Evolutionary conservation across 2,888 invertebrate species (phyloP), one percentile per base, ranked within the genome.

Genomic region (Ochropleura plecta): DNA sequence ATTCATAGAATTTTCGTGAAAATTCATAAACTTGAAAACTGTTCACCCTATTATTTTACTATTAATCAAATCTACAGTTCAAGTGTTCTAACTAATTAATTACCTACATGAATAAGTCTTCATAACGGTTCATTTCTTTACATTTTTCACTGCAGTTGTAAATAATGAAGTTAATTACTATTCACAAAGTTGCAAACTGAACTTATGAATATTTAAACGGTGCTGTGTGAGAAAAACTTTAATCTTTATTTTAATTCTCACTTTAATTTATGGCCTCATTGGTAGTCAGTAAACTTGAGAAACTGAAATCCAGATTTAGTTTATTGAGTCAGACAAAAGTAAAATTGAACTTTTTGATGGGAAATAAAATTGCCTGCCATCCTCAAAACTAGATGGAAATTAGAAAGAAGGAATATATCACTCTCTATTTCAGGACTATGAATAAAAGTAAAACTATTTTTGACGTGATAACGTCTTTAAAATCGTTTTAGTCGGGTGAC

Each of bases 141-240:
- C 44, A 6, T 20, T 51, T 30, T 42, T 53, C 12, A n/a, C 14
- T 76, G 59, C 46, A 60, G 3, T 60, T 51, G 9, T 71, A 57
- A 51, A 57, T 63, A 46, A 80, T 44, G 3, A 44, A n/a, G 44
- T 62, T 20, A 42, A 76, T 76, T 44, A 62, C 62, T 53, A 62
- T 79, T 79, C 73, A 76, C 51, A 18, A 62, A 72, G 60, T 46
- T 44, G 53, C 62, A 62, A 55, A 73, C 51, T 49, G 62, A 55
- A 46, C 80, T 62, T 46, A 80, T 73, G 74, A 77, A 80, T 79
- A 63, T 73, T 51, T 57, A 63, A 73, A 63, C 18, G 40, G 14
- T 20, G 53, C 44, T 46, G 30, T 62, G 49, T 49, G 62, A 63
- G 62, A 76, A 51, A 79, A 63, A 44, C 40, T 79, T 49, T 14